Evolutionary conservation across 1,140 invertebrate genomes (phyloP).

Genomic region (Drosophila ananassae): DNA sequence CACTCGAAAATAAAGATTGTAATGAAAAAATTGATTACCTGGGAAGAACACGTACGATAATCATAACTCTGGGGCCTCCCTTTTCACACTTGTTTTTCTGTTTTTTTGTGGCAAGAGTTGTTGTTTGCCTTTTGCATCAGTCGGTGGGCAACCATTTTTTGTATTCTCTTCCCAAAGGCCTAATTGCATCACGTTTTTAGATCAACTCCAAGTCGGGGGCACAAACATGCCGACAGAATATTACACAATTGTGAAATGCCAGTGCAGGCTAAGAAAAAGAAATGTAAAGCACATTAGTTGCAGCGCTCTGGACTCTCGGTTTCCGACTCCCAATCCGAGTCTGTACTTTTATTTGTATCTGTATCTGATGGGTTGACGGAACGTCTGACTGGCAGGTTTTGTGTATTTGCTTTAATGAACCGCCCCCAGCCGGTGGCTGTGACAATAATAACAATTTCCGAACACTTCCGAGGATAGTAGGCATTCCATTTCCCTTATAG

Average conservation of each 20-base stretch:
- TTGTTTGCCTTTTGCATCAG: slow-evolving; percentile 3
- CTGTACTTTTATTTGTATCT: slow-evolving; percentile 1
- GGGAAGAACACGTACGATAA: slow-evolving; percentile 59
- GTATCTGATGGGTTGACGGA: slow-evolving; percentile 23
- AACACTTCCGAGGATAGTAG: slow-evolving; percentile 13
- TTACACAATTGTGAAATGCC: slow-evolving; percentile 52
- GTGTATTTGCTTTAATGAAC: slow-evolving; percentile 40
- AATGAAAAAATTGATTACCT: slow-evolving; percentile 60
- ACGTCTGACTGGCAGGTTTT: slow-evolving; percentile 46
- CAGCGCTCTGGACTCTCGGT: slow-evolving; percentile 23
- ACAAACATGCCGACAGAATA: slow-evolving; percentile 50
- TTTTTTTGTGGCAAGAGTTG: neutral
- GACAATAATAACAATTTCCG: slow-evolving; percentile 48
- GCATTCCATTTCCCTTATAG: slow-evolving; percentile 9
- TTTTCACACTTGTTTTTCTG: slow-evolving; percentile 35
- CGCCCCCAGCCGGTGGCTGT: slow-evolving; percentile 16
- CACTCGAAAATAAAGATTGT: slow-evolving; percentile 37
- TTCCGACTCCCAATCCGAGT: neutral
- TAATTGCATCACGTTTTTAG: slow-evolving; percentile 68
- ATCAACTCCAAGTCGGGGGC: slow-evolving; percentile 34
- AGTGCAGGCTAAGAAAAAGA: slow-evolving; percentile 16
- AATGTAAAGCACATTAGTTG: slow-evolving; percentile 53
- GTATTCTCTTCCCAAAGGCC: slow-evolving; percentile 15
- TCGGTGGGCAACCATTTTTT: slow-evolving; percentile 7
- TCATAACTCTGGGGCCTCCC: slow-evolving; percentile 48